phyloP scores from a whole-genome alignment of 2,797 vertebrate genomes.

The Australoheros facetus region DNA sequence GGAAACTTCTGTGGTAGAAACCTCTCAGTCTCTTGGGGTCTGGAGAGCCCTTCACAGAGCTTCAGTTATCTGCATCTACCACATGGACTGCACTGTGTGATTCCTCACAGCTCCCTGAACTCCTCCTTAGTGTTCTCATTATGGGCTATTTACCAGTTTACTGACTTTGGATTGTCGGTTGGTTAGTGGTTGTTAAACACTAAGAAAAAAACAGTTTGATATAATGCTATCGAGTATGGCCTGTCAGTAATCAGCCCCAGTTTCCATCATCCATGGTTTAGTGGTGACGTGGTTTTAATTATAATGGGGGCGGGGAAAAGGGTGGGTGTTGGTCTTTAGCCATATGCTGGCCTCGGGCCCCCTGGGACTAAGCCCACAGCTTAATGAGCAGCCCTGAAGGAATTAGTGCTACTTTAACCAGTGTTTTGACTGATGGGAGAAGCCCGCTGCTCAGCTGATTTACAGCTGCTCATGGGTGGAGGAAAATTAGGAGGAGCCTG shows the following conservation, averaged over 20 bases:
- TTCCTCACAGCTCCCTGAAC: neutral
- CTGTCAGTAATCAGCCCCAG: constrained; percentile 39
- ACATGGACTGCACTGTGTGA: constrained; percentile 5
- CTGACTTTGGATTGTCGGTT: neutral
- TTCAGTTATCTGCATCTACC: constrained; percentile 13
- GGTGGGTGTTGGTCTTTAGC: constrained; percentile 10
- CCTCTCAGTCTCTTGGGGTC: neutral
- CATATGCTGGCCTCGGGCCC: constrained; percentile 48
- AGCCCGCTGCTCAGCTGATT: constrained; percentile 42
- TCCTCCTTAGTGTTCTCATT: constrained; percentile 14
- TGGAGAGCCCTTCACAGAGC: constrained; percentile 10
- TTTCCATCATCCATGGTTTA: constrained; percentile 34
- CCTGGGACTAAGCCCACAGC: constrained; percentile 43
- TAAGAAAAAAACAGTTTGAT: constrained; percentile 20
- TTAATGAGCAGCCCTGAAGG: constrained; percentile 59
- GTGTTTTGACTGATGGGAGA: constrained; percentile 53
- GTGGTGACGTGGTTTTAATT: constrained; percentile 52
- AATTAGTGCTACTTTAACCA: constrained; percentile 58
- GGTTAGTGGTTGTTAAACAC: constrained; percentile 7
- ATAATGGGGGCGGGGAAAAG: neutral
- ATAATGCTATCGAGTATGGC: constrained; percentile 13
- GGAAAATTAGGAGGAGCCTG: neutral
- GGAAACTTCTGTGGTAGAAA: neutral
- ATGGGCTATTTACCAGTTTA: constrained; percentile 18
- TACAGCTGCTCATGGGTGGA: constrained; percentile 19